Evolutionary conservation across 1,140 invertebrate genomes (phyloP), one percentile per base, ranked within the genome.

Genomic region (Andrena cerasifolii): DNA sequence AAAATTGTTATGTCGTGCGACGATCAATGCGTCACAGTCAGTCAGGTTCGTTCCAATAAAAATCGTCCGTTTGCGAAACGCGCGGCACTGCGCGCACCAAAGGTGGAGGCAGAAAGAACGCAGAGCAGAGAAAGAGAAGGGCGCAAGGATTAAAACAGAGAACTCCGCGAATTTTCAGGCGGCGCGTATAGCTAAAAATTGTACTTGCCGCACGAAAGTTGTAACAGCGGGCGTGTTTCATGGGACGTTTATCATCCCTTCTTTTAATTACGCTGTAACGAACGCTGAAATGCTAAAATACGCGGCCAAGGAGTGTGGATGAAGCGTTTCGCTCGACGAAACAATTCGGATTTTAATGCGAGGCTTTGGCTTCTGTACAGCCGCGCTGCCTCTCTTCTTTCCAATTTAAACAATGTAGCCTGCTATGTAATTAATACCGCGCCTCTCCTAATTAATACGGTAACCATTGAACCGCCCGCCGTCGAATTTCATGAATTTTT

Each of bases 11-110:
- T 65, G 47, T 31, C 24, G 18, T n/a, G 1, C 43, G 21, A 24
- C 43, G 58, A 71, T 63, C 68, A 49, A 24, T n/a, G n/a, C 43
- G 28, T 10, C 28, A n/a, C 14, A 65, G 14, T 40, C 79, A 66
- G 63, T 53, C 71, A 77, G 45, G 49, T 45, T 21, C 21, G 43
- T 80, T 53, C 43, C 71, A 68, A 83, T 83, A 83, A 84, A 84
- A 83, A 33, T 68, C 45, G 33, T 47, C 51, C 47, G n/a, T 63
- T 40, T 65, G 31, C 21, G 21, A 43, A 58, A 26, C 59, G 49
- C 36, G 36, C 49, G 26, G 28, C 24, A 62, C 58, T 54, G 45
- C 36, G 45, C n/a, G 28, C 31, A 28, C 6, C n/a, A 33, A 14
- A 51, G 21, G 40, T n/a, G 7, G 43, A 2, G 12, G 31, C 8